Base-by-base conservation (phyloP, 2,888 invertebrate genomes). In the Endotricha flammealis region DNA sequence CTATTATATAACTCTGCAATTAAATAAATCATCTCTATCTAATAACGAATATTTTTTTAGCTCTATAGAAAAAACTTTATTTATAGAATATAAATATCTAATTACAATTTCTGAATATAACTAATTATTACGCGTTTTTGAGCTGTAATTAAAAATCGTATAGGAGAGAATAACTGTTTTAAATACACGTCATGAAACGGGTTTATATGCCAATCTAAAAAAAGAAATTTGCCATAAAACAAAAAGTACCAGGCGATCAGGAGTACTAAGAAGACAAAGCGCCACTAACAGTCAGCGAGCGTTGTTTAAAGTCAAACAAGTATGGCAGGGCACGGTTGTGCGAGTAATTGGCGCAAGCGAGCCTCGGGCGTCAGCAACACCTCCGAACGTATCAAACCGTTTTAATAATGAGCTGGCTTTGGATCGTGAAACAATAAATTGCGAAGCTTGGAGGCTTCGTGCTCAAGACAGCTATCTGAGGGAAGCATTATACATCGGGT, bases 381-480 rank as follows among this genome's bases (percentile, higher is more conserved):
- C 86, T 86, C 76, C 67, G 61, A 72, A 81, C 80, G 80, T 81
- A 83, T 80, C 85, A 81, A 81, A 85, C 85, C 81, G 83, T 85
- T 86, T 86, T 86, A 86, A 86, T 86, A 86, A 86, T 85, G 83
- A 86, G 80, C 81, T 70, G 55, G 73, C 67, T 69, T 67, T 77
- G 80, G 81, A 86, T 86, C 86, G 85, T 86, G 86, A 85, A 86
- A 86, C 86, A 83, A 86, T 86, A 86, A 86, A 86, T 85, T 86
- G 85, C 85, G 69, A 85, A 76, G 79, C 86, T 86, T 71, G 74
- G 73, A 86, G 86, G 86, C 85, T 85, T 86, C 86, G 86, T 86
- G 86, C 80, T 52, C 66, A 70, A 83, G 85, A 83, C 83, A 81
- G 85, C 81, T 81, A 86, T 86, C 85, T 79, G 73, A 66, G 61